These are phyloP conservation scores for Cyclophora punctaria DNA, from an alignment of 2,888 invertebrate species.

Conservation along the genomic window DNA sequence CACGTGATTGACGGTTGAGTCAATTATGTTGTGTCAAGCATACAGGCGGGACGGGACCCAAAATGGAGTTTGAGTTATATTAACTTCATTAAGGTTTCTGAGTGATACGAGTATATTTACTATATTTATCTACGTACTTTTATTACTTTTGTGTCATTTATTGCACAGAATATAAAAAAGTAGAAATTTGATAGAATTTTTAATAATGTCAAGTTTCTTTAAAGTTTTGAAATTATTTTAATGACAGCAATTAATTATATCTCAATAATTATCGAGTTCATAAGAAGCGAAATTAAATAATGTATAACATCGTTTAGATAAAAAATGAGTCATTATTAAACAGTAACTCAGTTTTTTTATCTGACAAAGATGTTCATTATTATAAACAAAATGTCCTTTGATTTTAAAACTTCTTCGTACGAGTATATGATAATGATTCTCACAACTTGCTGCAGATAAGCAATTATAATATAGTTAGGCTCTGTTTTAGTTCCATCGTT, in stretches of 20 bases:
- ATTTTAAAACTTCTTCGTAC: background rate
- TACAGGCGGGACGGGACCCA: slow-evolving; percentile 1
- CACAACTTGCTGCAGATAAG: too few relatives aligned
- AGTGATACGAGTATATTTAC: too few relatives aligned
- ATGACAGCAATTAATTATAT: too few relatives aligned
- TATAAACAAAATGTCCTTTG: slow-evolving; percentile 13
- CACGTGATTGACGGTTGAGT: slow-evolving; percentile 30
- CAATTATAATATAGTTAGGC: too few relatives aligned
- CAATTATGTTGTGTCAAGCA: slow-evolving; percentile 14
- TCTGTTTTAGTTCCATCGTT: too few relatives aligned
- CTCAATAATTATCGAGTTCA: background rate
- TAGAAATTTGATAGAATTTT: background rate
- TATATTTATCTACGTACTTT: too few relatives aligned
- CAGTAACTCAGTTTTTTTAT: slow-evolving; percentile 18
- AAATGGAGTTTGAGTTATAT: slow-evolving; percentile 1
- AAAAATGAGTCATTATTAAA: slow-evolving; percentile 18
- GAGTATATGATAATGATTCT: too few relatives aligned
- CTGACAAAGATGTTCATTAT: slow-evolving; percentile 21
- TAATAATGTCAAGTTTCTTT: too few relatives aligned
- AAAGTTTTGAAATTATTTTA: too few relatives aligned
- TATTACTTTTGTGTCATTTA: background rate
- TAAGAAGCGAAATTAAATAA: background rate
- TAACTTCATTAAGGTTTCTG: background rate
- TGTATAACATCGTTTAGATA: background rate
- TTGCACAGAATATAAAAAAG: background rate